A percentile compares a stretch with the other conserved stretches of the same genome.
phyloP scores from a whole-genome alignment of 1,140 invertebrate genomes.

The Panonychus citri region DNA sequence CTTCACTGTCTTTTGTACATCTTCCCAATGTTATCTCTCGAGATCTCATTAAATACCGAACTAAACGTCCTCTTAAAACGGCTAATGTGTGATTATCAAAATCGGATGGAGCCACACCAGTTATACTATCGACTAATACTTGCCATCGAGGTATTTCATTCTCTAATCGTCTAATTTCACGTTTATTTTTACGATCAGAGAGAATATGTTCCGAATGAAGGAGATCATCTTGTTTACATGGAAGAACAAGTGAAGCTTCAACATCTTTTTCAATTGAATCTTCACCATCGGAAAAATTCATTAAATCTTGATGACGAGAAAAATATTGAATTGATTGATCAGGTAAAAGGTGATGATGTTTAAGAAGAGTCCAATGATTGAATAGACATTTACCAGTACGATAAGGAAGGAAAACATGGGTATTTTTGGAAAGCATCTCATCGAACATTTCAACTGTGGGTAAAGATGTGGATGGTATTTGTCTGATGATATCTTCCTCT shows the following conservation, averaged over 20 bases:
- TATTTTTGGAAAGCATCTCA: slow-evolving; percentile 58
- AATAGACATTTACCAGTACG: slow-evolving; percentile 62
- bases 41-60: slow-evolving; percentile 84
- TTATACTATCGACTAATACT: slow-evolving; percentile 71
- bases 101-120: slow-evolving; percentile 27
- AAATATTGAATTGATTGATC: slow-evolving; percentile 45
- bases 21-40: slow-evolving; percentile 81
- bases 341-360: slow-evolving; percentile 70
- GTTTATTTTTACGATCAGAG: slow-evolving; percentile 36
- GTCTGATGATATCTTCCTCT: slow-evolving; percentile 65
- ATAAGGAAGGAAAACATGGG: slow-evolving; percentile 57
- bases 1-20: slow-evolving; percentile 57
- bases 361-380: slow-evolving; percentile 73
- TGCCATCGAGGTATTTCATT: slow-evolving; percentile 73
- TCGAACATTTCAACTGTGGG: slow-evolving; percentile 56
- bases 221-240: slow-evolving; percentile 7
- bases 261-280: slow-evolving; percentile 37
- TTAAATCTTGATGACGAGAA: slow-evolving; percentile 35
- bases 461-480: slow-evolving; percentile 40
- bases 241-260: too few relatives aligned
- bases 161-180: slow-evolving; percentile 65
- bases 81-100: slow-evolving; percentile 74
- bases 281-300: slow-evolving; percentile 78
- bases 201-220: slow-evolving; percentile 20
- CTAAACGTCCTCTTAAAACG: slow-evolving; percentile 60